Evolutionary conservation across 1,140 invertebrate species (phyloP).

Genomic region (Agrypnia vestita): DNA sequence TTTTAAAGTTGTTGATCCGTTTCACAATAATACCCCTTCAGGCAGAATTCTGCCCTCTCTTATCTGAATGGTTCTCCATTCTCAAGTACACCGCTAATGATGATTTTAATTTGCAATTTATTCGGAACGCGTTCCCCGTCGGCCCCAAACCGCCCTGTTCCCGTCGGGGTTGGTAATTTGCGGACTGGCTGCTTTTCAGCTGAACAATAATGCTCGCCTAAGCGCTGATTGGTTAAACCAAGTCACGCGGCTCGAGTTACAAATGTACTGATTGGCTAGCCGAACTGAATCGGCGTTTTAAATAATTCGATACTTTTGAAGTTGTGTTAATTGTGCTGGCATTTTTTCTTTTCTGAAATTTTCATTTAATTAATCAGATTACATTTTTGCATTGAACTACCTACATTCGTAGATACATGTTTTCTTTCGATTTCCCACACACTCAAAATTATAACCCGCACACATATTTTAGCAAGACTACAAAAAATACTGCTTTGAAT

Average conservation of each 20-base stretch:
- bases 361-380: too few species aligned
- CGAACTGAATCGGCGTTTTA: not conserved
- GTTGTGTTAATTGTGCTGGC: not conserved
- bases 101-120: not conserved
- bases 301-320: not conserved
- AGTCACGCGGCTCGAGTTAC: not conserved
- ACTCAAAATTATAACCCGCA: too few species aligned
- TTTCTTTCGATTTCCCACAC: too few species aligned
- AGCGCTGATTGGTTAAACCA: not conserved
- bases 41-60: not conserved
- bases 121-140: conserved; percentile 2
- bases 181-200: conserved; percentile 1
- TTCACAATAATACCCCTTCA: too few species aligned
- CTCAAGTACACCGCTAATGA: not conserved
- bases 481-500: too few species aligned
- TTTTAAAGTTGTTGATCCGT: too few species aligned
- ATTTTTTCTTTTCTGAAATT: not conserved
- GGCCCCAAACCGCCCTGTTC: not conserved
- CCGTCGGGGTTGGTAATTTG: conserved; percentile 2
- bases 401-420: too few species aligned
- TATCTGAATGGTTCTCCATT: not conserved
- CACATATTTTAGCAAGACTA: too few species aligned
- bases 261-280: not conserved
- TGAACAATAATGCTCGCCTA: not conserved
- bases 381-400: too few species aligned